phyloP scores from a whole-genome alignment of 1,140 invertebrate species.

The Daktulosphaira vitifoliae region DNA sequence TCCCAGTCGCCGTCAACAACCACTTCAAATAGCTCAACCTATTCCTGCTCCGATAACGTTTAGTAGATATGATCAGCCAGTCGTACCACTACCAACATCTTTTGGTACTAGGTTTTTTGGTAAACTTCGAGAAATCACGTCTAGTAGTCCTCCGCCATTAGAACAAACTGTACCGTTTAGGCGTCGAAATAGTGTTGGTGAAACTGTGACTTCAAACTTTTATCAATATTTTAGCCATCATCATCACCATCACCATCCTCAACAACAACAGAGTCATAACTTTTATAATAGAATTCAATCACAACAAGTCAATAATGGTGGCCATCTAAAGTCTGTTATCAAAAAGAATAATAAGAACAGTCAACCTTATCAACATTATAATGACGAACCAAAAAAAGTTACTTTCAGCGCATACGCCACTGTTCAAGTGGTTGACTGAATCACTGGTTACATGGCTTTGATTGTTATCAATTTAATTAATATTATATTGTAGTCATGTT shows the following conservation, averaged over 20 bases:
- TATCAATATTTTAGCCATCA: slow-evolving; percentile 25
- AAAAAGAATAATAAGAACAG: slow-evolving; percentile 36
- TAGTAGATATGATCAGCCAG: slow-evolving; percentile 10
- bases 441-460: slow-evolving; percentile 5
- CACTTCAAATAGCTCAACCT: background rate
- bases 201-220: slow-evolving; percentile 30
- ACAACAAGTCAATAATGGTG: slow-evolving; percentile 2
- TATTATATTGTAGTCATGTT: too few relatives aligned
- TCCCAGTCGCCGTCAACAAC: slow-evolving; percentile 5
- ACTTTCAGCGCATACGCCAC: slow-evolving; percentile 41
- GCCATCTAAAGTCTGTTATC: slow-evolving; percentile 39
- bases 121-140: slow-evolving; percentile 37
- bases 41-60: background rate
- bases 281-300: background rate
- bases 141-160: slow-evolving; percentile 10
- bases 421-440: slow-evolving; percentile 39
- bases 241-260: background rate
- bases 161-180: slow-evolving; percentile 6
- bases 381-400: slow-evolving; percentile 40
- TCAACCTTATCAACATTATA: slow-evolving; percentile 27
- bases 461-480: too few relatives aligned
- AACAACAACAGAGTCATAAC: background rate
- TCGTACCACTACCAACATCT: slow-evolving; percentile 2
- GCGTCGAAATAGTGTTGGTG: slow-evolving; percentile 35
- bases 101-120: slow-evolving; percentile 37